Evolutionary conservation across 2,113 vertebrate genomes (phyloP).

Genomic region (Eretmochelys imbricata): DNA sequence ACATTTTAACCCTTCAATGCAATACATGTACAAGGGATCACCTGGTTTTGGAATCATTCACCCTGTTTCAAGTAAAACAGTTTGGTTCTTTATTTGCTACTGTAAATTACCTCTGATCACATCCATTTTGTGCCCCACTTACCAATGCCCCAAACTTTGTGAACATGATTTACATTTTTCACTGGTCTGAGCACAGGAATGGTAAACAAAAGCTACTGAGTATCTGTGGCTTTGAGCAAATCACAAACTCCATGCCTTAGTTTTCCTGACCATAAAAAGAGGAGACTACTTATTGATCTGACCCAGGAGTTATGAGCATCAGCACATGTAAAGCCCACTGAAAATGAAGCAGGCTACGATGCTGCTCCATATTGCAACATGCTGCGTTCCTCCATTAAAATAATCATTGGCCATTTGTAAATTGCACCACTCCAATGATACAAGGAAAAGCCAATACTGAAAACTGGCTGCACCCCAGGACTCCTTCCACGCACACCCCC

Average conservation of each 20-base stretch:
- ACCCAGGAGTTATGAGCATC: background rate
- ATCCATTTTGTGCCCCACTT: background rate
- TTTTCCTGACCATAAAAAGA: background rate
- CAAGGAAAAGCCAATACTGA: background rate
- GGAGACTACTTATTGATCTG: background rate
- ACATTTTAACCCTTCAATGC: background rate
- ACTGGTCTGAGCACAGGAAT: background rate
- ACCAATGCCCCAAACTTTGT: accelerated
- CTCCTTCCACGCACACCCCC: background rate
- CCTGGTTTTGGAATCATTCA: background rate
- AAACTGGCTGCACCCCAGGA: background rate
- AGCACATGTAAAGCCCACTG: background rate
- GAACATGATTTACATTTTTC: background rate
- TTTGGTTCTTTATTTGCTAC: background rate
- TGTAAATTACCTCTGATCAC: background rate
- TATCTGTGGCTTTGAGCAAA: background rate
- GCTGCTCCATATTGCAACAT: accelerated
- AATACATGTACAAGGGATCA: background rate
- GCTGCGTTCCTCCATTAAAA: background rate
- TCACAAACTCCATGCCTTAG: background rate
- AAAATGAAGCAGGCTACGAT: accelerated
- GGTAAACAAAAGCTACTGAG: background rate
- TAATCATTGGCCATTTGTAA: background rate
- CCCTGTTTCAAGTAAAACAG: background rate
- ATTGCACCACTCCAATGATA: background rate